Percentiles rank a stretch among this genome's conserved stretches.
Evolutionary conservation across 2,797 vertebrate genomes (phyloP).

Genomic region (Dendrocincla tyrannina): DNA sequence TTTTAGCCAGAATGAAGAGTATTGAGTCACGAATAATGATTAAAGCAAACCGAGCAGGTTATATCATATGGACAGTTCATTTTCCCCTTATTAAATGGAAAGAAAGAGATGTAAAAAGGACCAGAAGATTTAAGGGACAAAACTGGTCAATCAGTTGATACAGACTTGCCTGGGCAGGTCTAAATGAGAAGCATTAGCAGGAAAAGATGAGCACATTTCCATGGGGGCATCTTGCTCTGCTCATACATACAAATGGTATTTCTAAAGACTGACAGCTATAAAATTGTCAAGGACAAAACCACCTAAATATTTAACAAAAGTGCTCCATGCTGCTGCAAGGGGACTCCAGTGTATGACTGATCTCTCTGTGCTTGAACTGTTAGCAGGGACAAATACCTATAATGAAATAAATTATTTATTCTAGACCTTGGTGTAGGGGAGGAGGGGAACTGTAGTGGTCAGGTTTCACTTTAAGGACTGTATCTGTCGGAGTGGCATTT

Average conservation of each 20-base stretch:
- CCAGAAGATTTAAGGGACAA: background rate
- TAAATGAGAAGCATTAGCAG: background rate
- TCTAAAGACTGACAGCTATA: background rate
- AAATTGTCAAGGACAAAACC: background rate
- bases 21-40: background rate
- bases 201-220: background rate
- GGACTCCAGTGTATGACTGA: background rate
- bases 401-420: background rate
- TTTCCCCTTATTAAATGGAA: background rate
- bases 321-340: background rate
- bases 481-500: background rate
- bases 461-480: background rate
- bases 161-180: background rate
- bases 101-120: background rate
- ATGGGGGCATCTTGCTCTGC: background rate
- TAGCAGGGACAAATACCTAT: background rate
- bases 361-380: background rate
- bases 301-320: background rate
- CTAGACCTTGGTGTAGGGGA: background rate
- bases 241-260: background rate
- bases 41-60: background rate
- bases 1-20: background rate
- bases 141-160: background rate
- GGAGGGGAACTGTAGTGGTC: background rate
- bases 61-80: background rate